These are phyloP conservation scores for Callyntrura sp. DNA, from an alignment of 2,888 invertebrate species.

Conservation along the genomic window DNA sequence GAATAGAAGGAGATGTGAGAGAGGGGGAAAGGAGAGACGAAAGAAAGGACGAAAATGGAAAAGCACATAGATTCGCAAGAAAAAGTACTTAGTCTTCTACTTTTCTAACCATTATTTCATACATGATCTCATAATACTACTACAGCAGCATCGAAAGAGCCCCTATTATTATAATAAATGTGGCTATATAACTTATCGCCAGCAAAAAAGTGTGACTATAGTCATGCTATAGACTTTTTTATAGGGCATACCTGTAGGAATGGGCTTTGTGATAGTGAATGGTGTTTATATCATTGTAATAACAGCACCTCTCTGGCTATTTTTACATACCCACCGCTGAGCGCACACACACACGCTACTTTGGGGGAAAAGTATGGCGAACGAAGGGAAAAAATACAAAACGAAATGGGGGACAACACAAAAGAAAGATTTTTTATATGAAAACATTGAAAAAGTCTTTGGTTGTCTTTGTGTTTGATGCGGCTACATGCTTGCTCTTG, in stretches of 20 bases:
- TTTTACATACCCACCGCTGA: conserved; percentile 60
- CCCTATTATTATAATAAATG: conserved; percentile 48
- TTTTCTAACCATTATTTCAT: conserved; percentile 73
- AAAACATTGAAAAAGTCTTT: conserved; percentile 73
- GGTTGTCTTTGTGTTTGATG: background rate
- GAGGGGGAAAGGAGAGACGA: conserved; percentile 8
- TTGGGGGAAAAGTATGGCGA: conserved; percentile 19
- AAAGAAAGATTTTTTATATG: conserved; percentile 53
- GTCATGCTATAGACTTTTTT: background rate
- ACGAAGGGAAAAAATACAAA: conserved; percentile 50
- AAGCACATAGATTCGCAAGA: conserved; percentile 11
- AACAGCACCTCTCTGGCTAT: conserved; percentile 10
- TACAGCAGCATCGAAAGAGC: conserved; percentile 53
- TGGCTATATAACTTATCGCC: conserved; percentile 17
- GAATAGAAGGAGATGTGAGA: background rate
- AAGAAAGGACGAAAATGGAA: conserved; percentile 39
- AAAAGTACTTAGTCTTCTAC: conserved; percentile 62
- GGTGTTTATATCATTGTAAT: conserved; percentile 16
- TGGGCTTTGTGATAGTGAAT: background rate
- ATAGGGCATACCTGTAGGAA: conserved; percentile 41
- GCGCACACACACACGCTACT: conserved; percentile 51
- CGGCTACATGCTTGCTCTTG: background rate
- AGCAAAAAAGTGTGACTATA: background rate
- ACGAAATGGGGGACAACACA: conserved; percentile 33
- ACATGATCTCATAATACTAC: conserved; percentile 70